phyloP scores from a whole-genome alignment of 2,113 vertebrate species.

The Actenoides hombroni region DNA sequence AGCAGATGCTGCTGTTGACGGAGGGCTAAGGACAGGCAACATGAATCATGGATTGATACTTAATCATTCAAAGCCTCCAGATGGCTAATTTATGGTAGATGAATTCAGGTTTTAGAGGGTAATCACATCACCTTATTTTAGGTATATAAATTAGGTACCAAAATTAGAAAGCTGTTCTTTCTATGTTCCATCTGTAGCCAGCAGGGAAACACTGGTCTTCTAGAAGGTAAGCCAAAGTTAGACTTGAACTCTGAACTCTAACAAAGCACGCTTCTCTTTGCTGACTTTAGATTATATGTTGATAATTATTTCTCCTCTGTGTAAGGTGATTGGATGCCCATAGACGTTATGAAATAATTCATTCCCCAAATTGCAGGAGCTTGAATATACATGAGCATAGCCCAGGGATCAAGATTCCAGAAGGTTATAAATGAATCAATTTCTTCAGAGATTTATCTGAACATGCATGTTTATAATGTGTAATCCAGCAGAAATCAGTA shows the following conservation, averaged over 20 bases:
- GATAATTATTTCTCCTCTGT: background rate
- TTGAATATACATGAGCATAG: background rate
- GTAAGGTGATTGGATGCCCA: background rate
- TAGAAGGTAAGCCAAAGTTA: background rate
- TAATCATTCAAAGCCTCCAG: constrained; percentile 41
- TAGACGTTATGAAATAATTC: background rate
- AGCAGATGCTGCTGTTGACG: background rate
- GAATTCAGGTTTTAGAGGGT: background rate
- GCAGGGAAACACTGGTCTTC: background rate
- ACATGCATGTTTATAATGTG: background rate
- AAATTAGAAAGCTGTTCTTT: constrained; percentile 14
- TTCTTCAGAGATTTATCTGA: background rate
- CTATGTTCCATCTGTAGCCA: background rate
- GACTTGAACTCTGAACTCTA: background rate
- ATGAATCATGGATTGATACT: background rate
- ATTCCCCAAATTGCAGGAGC: background rate
- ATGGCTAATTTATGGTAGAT: constrained; percentile 29
- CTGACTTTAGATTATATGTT: background rate
- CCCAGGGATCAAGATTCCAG: background rate
- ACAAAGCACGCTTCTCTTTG: background rate
- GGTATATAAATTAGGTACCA: background rate
- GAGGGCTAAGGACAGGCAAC: background rate
- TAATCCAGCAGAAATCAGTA: background rate
- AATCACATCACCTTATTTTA: constrained; percentile 11
- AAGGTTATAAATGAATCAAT: background rate